A percentile compares a stretch with the other conserved stretches of the same genome.
Evolutionary conservation across 2,797 vertebrate genomes (phyloP).

Genomic region (Rhinoraja longicauda): DNA sequence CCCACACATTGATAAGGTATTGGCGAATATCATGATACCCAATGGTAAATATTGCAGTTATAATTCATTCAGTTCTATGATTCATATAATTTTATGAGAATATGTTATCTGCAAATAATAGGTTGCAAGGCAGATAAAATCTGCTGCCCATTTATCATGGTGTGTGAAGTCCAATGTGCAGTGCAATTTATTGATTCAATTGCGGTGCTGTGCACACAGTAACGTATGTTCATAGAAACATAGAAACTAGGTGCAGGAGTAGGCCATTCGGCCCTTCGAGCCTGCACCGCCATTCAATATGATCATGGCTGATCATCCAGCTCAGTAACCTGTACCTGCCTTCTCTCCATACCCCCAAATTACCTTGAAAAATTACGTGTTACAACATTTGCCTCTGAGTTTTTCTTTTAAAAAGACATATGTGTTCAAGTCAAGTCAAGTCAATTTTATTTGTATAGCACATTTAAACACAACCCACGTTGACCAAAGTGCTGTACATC

Average conservation of each 20-base stretch:
- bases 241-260: too few species aligned
- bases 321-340: too few species aligned
- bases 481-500: too few species aligned
- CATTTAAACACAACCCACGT: too few species aligned
- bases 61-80: too few species aligned
- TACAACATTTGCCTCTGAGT: background rate
- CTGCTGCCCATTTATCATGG: background rate
- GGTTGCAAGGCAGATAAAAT: background rate
- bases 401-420: background rate
- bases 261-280: too few species aligned
- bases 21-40: background rate
- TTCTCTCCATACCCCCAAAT: too few species aligned
- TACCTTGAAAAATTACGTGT: background rate
- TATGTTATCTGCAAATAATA: background rate
- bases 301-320: too few species aligned
- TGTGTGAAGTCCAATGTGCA: background rate
- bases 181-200: background rate
- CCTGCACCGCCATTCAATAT: too few species aligned
- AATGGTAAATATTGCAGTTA: background rate
- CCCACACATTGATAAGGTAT: conserved; percentile 87
- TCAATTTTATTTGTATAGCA: too few species aligned
- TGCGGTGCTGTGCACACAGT: background rate
- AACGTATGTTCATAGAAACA: background rate
- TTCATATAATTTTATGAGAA: too few species aligned
- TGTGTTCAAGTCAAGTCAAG: too few species aligned